phyloP scores from a whole-genome alignment of 37 sponge, comb jelly and placozoan species.

The Axinella damicornis region DNA sequence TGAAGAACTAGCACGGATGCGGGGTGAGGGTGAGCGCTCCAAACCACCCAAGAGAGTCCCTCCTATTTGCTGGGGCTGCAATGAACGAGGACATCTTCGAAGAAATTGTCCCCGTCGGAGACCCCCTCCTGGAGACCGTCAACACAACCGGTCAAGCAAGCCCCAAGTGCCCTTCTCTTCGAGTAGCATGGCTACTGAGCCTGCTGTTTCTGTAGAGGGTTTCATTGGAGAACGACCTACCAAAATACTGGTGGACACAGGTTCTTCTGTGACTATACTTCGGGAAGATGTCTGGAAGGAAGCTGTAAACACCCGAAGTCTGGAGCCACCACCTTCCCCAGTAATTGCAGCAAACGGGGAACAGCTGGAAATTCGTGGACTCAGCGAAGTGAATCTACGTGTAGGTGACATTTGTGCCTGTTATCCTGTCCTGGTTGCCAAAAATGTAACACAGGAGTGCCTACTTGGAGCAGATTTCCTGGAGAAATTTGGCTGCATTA shows the following conservation, averaged over 20 bases:
- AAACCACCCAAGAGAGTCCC: neutral
- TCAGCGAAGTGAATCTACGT: neutral
- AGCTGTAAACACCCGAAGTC: neutral
- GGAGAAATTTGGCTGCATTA: constrained; percentile 9
- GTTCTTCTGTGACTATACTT: constrained; percentile 9
- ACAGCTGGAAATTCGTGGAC: neutral
- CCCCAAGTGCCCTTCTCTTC: too few species aligned
- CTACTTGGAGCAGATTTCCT: constrained; percentile 28
- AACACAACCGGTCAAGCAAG: too few species aligned
- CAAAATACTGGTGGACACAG: constrained; percentile 15
- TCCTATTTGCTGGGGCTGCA: constrained; percentile 20
- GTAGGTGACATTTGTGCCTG: neutral
- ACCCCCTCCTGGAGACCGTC: neutral
- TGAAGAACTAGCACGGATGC: constrained; percentile 1
- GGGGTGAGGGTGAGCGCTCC: neutral
- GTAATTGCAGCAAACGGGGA: constrained; percentile 24
- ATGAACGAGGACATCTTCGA: constrained; percentile 6
- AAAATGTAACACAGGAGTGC: constrained; percentile 17
- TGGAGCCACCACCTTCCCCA: neutral
- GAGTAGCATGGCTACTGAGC: neutral
- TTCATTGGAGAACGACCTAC: neutral
- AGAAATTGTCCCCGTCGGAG: constrained; percentile 15
- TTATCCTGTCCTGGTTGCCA: constrained; percentile 9
- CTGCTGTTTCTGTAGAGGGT: constrained; percentile 8
- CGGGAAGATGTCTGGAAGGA: constrained; percentile 15